phyloP scores from a whole-genome alignment of 2,797 vertebrate genomes.

The Peromyscus attwateri region DNA sequence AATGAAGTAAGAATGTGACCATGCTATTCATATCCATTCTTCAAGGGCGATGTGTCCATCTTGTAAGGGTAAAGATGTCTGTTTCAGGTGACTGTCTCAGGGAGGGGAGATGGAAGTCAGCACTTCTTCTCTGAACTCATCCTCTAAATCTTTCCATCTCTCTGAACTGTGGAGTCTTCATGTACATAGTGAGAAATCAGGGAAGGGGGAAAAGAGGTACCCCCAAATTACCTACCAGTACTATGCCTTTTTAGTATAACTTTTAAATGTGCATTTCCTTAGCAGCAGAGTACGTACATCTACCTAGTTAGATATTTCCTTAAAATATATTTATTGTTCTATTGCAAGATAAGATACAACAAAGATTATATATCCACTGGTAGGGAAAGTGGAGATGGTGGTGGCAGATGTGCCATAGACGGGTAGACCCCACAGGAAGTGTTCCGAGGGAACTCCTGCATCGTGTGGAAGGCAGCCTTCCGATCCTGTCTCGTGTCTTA shows the following conservation, averaged over 20 bases:
- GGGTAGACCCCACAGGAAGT: background rate
- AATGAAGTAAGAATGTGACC: background rate
- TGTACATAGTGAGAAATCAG: background rate
- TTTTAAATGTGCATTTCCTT: constrained; percentile 14
- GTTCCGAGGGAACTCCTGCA: background rate
- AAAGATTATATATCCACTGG: background rate
- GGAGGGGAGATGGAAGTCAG: background rate
- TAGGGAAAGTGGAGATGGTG: background rate
- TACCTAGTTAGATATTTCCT: constrained; percentile 10
- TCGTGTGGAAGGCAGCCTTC: background rate
- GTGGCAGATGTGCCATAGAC: background rate
- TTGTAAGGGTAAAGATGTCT: constrained; percentile 1
- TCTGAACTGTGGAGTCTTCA: constrained; percentile 10
- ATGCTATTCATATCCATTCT: background rate
- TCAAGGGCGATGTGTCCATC: background rate
- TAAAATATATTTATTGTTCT: background rate
- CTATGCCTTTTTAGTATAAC: background rate
- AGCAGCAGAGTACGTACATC: background rate
- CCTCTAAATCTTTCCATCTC: background rate
- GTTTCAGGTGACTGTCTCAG: background rate
- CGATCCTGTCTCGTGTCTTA: background rate
- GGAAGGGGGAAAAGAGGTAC: background rate
- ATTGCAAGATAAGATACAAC: background rate
- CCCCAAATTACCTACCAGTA: background rate
- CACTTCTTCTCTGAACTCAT: background rate